Evolutionary conservation across 2,113 vertebrate genomes (phyloP).

Genomic region (Donacobius atricapilla): DNA sequence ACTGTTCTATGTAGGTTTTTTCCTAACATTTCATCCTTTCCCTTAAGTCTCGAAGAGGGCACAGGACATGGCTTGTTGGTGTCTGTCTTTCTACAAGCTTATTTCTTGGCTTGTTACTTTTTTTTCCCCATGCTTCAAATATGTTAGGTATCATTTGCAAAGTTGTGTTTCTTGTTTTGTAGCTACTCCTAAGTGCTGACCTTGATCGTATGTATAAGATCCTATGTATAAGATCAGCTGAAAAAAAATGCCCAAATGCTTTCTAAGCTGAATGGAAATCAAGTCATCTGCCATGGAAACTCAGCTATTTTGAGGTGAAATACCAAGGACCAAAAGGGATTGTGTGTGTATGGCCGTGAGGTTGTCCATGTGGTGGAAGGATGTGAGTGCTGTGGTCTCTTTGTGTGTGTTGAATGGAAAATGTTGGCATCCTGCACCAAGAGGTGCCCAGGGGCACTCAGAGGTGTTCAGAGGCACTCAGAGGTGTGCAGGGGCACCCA

Average conservation of each 20-base stretch:
- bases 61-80: neutral
- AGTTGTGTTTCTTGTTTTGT: neutral
- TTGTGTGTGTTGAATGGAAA: no score
- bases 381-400: neutral
- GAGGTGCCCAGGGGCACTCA: neutral
- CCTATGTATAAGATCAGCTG: neutral
- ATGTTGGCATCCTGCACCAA: neutral
- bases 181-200: neutral
- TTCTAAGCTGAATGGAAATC: neutral
- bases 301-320: neutral
- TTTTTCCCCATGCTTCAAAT: neutral
- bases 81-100: neutral
- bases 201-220: neutral
- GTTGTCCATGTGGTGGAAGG: accelerated
- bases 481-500: no score
- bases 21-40: neutral
- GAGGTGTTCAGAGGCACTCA: no score
- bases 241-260: neutral
- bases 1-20: neutral
- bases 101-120: neutral
- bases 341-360: neutral
- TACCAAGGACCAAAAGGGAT: neutral
- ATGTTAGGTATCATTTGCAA: neutral
- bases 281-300: neutral
- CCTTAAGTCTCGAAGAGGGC: neutral